A percentile compares a stretch with the other conserved stretches of the same genome.
Conservation (phyloP, 2,888 invertebrate species). For the Stenotaenia linearis region DNA sequence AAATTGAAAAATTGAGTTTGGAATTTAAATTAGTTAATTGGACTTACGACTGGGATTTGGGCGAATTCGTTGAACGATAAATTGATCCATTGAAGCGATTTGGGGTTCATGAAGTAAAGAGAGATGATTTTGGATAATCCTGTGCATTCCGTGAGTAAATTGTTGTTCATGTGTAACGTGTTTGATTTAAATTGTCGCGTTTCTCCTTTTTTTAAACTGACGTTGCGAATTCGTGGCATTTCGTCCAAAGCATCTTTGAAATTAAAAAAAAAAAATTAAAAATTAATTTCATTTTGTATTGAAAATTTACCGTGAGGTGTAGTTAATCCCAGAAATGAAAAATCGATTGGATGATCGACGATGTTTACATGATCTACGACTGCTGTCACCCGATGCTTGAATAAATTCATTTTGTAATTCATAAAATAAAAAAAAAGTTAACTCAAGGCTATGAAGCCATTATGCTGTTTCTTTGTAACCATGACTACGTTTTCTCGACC, state of each 20-base stretch:
- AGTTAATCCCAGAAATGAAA: neutral
- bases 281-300: neutral
- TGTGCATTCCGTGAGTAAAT: neutral
- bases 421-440: no score
- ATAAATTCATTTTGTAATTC: neutral
- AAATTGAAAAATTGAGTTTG: neutral
- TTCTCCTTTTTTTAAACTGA: neutral
- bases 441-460: no score
- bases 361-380: neutral
- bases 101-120: neutral
- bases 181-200: neutral
- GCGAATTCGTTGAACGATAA: neutral
- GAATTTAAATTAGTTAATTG: neutral
- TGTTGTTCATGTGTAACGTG: neutral
- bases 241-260: constrained; percentile 12
- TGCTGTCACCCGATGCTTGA: neutral
- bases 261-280: neutral
- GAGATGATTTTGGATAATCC: neutral
- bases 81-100: neutral
- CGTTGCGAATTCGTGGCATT: neutral
- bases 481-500: neutral
- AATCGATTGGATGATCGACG: no score
- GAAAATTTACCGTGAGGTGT: neutral
- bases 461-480: neutral
- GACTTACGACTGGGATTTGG: neutral